Evolutionary conservation across 2,113 vertebrate species (phyloP), one percentile per base, ranked within the genome.

Genomic region (Clupea harengus): DNA sequence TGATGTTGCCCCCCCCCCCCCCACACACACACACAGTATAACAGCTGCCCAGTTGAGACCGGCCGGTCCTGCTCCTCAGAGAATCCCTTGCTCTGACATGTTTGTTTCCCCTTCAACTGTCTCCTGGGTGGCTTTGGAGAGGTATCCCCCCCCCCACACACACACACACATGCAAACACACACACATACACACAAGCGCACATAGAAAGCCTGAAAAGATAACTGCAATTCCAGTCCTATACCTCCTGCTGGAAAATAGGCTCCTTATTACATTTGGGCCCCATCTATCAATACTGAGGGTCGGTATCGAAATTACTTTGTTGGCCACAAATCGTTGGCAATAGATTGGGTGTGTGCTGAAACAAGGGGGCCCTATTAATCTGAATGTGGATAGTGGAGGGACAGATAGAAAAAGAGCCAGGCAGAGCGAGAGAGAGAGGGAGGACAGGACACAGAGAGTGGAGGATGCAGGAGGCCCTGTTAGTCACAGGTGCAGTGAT

Each of bases 221-320:
- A 89, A 92, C 88, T 81, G 82, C 87, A 88, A 87, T 89, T 89
- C 85, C 87, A 90, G 90, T 91, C 87, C 89, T 86, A 64, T 85
- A 87, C 86, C 85, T 87, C 86, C 84, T 83, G 85, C 85, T 0
- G 89, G 87, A 92, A 95, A 93, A 94, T 92, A 92, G 92, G 88
- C 89, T 92, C 89, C 93, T 91, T 94, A 94, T 94, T 92, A 92
- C 90, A 94, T 94, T 91, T 90, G 89, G 91, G 80, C 84, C 87
- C 90, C 90, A 94, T 94, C 91, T 92, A 93, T 95, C 93, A 95
- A 93, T 94, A 92, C 87, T 90, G 90, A 90, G 25, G 91, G 92
- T 88, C n/a, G 86, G 88, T 89, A 92, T 93, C 88, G 86, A 93
- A 94, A 95, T 94, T 86, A 93, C 91, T 93, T 94, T 92, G 90